Evolutionary conservation across 2,797 vertebrate genomes (phyloP).

Genomic region (Syngnathus acus): DNA sequence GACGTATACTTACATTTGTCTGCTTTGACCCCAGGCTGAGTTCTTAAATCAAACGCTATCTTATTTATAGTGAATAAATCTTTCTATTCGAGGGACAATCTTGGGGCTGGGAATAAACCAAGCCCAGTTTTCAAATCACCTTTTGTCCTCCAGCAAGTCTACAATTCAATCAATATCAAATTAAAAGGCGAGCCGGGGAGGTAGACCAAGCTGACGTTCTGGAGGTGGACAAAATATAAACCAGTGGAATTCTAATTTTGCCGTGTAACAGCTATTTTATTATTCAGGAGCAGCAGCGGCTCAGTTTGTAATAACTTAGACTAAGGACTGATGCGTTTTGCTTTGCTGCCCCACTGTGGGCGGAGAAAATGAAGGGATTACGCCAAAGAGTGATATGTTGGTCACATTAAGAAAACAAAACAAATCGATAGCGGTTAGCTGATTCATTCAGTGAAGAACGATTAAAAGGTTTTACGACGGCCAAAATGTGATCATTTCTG

Average conservation of each 20-base stretch:
- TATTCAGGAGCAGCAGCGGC: neutral
- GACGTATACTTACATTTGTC: neutral
- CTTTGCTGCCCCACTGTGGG: neutral
- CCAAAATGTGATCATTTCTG: too few relatives aligned
- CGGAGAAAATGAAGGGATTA: too few relatives aligned
- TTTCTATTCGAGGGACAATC: slow-evolving; percentile 1
- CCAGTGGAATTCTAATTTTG: neutral
- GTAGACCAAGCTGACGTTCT: neutral
- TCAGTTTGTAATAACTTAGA: neutral
- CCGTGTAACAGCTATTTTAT: neutral
- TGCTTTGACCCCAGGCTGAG: neutral
- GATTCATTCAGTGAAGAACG: too few relatives aligned
- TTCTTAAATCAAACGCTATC: neutral
- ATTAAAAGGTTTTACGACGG: too few relatives aligned
- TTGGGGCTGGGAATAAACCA: neutral
- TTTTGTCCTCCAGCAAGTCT: slow-evolving; percentile 11
- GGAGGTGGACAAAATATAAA: neutral
- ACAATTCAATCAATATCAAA: slow-evolving; percentile 36
- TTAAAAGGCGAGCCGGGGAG: slow-evolving; percentile 28
- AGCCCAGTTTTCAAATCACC: neutral
- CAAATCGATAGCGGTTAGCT: too few relatives aligned
- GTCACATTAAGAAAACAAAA: too few relatives aligned
- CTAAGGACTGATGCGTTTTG: neutral
- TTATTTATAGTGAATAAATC: neutral
- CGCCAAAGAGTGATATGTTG: too few relatives aligned